Conservation (phyloP, 2,888 invertebrate species). For the Lamellibrachia satsuma region DNA sequence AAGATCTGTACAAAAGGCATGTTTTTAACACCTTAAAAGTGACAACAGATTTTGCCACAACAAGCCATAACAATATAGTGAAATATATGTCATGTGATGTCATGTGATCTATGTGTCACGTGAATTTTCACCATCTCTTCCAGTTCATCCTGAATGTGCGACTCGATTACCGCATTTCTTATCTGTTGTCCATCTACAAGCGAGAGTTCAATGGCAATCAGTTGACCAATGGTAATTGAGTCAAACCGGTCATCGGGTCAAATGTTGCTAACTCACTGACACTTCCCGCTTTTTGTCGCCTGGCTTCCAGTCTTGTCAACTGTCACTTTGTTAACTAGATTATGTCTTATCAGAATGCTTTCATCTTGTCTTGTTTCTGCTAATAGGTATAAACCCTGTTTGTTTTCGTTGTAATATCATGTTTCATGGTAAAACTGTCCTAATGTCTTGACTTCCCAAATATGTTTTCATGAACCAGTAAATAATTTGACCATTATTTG, state of each 20-base stretch:
- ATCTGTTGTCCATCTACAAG: slow-evolving; percentile 95
- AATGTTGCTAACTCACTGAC: background rate
- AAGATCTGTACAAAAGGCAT: too few relatives aligned
- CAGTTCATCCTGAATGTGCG: slow-evolving; percentile 97
- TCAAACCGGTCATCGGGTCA: background rate
- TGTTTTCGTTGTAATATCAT: background rate
- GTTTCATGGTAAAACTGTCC: background rate
- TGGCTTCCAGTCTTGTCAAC: slow-evolving; percentile 6
- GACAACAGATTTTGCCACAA: too few relatives aligned
- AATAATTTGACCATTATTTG: background rate
- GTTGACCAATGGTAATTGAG: background rate
- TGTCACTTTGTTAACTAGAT: background rate
- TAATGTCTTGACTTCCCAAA: too few relatives aligned
- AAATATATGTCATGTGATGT: background rate
- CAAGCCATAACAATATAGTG: too few relatives aligned
- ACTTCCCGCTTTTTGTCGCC: background rate
- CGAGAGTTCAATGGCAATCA: slow-evolving; percentile 70
- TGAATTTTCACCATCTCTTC: background rate
- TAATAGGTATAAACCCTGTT: background rate
- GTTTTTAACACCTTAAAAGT: too few relatives aligned
- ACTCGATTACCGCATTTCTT: slow-evolving; percentile 96
- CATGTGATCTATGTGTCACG: background rate
- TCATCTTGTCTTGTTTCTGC: background rate
- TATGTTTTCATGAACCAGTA: background rate
- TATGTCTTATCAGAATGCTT: background rate